Evolutionary conservation across 1,140 invertebrate genomes (phyloP).

Genomic region (Heliconius eleuchia): DNA sequence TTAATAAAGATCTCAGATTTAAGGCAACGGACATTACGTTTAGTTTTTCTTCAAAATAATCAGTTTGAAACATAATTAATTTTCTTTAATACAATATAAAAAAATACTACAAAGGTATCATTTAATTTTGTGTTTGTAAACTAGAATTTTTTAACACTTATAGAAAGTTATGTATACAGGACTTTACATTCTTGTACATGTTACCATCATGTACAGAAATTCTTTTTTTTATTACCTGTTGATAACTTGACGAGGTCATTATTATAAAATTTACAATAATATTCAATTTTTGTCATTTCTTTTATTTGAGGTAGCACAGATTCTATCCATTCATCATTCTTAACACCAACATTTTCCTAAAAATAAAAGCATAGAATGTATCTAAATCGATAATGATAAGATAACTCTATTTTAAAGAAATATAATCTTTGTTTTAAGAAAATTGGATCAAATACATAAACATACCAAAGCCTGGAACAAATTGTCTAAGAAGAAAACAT

Average conservation of each 20-base stretch:
- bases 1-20: too few species aligned
- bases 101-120: not conserved
- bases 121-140: too few species aligned
- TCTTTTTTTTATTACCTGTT: conserved; percentile 49
- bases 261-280: conserved; percentile 67
- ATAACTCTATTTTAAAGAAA: not conserved
- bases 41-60: too few species aligned
- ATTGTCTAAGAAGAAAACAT: conserved; percentile 78
- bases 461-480: conserved; percentile 75
- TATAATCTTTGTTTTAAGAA: too few species aligned
- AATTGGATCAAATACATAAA: conserved; percentile 20
- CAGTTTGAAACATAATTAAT: too few species aligned
- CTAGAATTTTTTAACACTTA: not conserved
- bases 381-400: not conserved
- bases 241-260: conserved; percentile 63
- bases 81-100: not conserved
- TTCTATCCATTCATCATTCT: conserved; percentile 71
- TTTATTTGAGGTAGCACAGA: conserved; percentile 69
- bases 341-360: conserved; percentile 65
- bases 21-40: too few species aligned
- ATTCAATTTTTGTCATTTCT: conserved; percentile 74
- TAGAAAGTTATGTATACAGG: not conserved
- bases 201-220: not conserved
- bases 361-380: conserved; percentile 9
- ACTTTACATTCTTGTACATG: not conserved